phyloP scores from a whole-genome alignment of 2,888 invertebrate species.

The Elysia crispata region DNA sequence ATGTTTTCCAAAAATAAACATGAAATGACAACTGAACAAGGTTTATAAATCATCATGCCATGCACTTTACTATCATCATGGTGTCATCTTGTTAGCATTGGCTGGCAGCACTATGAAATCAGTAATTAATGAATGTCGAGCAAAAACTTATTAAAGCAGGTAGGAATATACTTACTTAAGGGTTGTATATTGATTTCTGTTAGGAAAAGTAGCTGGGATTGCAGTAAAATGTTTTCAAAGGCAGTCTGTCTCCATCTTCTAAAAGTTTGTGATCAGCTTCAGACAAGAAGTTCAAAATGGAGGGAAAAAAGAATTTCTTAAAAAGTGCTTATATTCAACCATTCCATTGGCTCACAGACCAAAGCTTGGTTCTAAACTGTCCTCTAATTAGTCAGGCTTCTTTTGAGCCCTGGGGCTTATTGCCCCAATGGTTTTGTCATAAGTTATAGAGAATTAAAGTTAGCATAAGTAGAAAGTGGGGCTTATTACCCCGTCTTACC shows the following conservation, averaged over 20 bases:
- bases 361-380: too few relatives aligned
- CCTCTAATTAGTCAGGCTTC: conserved; percentile 2
- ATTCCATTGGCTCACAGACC: too few relatives aligned
- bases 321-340: too few relatives aligned
- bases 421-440: conserved; percentile 9
- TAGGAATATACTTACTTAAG: conserved; percentile 4
- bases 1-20: conserved; percentile 1
- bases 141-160: conserved; percentile 1
- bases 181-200: conserved; percentile 1
- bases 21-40: not conserved
- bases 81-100: not conserved
- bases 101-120: not conserved
- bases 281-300: not conserved
- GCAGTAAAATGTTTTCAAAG: conserved; percentile 1
- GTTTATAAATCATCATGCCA: not conserved
- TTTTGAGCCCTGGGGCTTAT: conserved; percentile 1
- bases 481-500: too few relatives aligned
- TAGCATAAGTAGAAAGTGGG: too few relatives aligned
- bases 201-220: not conserved
- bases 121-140: not conserved
- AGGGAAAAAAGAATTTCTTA: not conserved
- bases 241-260: conserved; percentile 1
- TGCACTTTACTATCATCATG: not conserved
- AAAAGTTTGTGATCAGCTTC: conserved; percentile 3
- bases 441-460: conserved; percentile 9